Evolutionary conservation across 2,888 invertebrate genomes (phyloP), one percentile per base, ranked within the genome.

Genomic region (Trachelus stipa): DNA sequence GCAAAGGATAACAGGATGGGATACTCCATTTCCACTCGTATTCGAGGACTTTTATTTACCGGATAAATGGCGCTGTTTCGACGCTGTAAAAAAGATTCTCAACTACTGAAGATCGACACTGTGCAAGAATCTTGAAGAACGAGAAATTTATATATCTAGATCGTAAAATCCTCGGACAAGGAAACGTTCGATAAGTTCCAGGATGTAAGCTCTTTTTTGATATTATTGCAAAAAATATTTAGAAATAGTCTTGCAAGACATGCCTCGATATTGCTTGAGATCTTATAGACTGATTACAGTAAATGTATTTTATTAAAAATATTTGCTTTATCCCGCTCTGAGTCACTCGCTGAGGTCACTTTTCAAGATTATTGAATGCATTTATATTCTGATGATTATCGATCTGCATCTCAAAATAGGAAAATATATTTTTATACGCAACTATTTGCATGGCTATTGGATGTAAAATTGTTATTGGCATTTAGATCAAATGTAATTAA

Each of bases 11-110:
- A 95, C 98, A 34, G 98, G 99, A 15, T 98, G 98, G 94, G 99
- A 99, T 93, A 97, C 98, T 3, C 99, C 99, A 15, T 99, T 99
- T 92, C 98, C 99, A 9, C 98, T 98, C 92, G 95, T 98, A 74
- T 98, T 96, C 92, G 99, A 99, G 91, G 96, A 97, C 0, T 97
- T 99, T 92, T 99, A 99, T 92, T 91, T 99, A 84, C 99, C 99
- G 0, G 97, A 97, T 91, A 97, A 96, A 91, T 97, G 97, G 96
- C 93, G 98, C 76, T 98, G 98, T 89, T 93, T 97, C 80, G 95
- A 97, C 78, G 97, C 96, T 0, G 93, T 99, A 73, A 94, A 95
- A 82, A 94, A 95, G 79, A 92, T 96, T 0, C 89, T 98, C 1
- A 93, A 96, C 81, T 99, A 96, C 90, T 96, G 91, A 93, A 80